Evolutionary conservation across 2,888 invertebrate genomes (phyloP), one percentile per base, ranked within the genome.

Genomic region (Cylloceria caligata): DNA sequence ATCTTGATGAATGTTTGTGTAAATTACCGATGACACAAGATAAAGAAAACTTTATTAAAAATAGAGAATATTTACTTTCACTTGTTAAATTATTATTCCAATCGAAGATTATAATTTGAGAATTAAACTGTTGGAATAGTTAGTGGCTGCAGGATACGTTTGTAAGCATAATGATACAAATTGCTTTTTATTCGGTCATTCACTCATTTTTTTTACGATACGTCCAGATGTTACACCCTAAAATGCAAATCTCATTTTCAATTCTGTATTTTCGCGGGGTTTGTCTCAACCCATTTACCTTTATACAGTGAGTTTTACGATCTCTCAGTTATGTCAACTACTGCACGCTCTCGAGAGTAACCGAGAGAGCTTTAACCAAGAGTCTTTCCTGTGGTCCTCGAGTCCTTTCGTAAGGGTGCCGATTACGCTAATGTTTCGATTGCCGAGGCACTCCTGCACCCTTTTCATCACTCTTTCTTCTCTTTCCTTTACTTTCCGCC

Each of bases 311-410:
- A 34, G 16, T 60, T 60, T 60, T 34, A 36, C 16, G 9, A 19
- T 0, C 19, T 60, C 60, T 60, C 34, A 60, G 60, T 36, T 60
- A 36, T 11, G 36, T 55, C 13, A 3, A 27, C 30, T 30, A 30
- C n/a, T 90, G 91, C 39, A 90, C 90, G 91, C 87, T 86, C 85
- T 64, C 79, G 85, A n/a, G 86, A 80, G 86, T 83, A 86, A 85
- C 87, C 86, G 86, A 88, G 83, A 57, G 19, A 85, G 76, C 80
- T 49, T 69, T 83, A 80, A 1, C 5, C 16, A n/a, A 2, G 27
- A 34, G n/a, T 60, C 82, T 83, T 81, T 47, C 65, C 68, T 60
- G 69, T 55, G 69, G 65, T 68, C 62, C 75, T 64, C 60, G 64
- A 62, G 57, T 67, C 30, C 47, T 49, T 55, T 39, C 60, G 24